A percentile compares a stretch with the other conserved stretches of the same genome.
phyloP scores from a whole-genome alignment of 64 coral and sea anemone species.

The Montipora efflorescens region DNA sequence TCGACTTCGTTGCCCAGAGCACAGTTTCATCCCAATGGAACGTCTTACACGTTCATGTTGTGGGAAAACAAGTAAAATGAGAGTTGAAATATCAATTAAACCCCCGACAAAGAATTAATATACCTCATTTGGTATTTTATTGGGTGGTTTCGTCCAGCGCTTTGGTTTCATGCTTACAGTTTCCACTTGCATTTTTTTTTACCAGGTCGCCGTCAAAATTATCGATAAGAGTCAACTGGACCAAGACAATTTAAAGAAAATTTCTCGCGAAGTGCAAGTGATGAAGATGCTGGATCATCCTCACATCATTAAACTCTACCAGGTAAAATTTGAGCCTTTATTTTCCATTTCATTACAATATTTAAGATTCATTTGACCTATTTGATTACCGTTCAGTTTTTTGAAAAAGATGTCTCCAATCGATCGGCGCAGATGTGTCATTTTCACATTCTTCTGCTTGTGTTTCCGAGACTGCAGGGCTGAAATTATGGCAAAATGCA shows the following conservation, averaged over 20 bases:
- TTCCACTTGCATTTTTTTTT: slow-evolving; percentile 45
- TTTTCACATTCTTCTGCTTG: background rate
- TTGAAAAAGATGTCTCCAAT: background rate
- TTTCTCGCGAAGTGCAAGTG: slow-evolving; percentile 97
- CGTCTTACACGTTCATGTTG: slow-evolving; percentile 44
- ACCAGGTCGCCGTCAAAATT: slow-evolving; percentile 99
- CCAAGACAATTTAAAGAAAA: slow-evolving; percentile 96
- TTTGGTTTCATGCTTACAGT: slow-evolving; percentile 44
- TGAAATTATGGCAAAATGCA: background rate
- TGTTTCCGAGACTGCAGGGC: background rate
- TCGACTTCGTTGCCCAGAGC: slow-evolving; percentile 35
- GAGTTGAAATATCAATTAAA: background rate
- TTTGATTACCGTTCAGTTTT: background rate
- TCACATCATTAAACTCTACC: slow-evolving; percentile 95
- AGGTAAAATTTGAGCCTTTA: slow-evolving; percentile 66
- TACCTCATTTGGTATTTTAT: slow-evolving; percentile 14
- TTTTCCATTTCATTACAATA: background rate
- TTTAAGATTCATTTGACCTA: background rate
- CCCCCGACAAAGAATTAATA: background rate
- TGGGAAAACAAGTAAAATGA: background rate
- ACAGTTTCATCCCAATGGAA: slow-evolving; percentile 1
- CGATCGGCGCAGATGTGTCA: slow-evolving; percentile 16
- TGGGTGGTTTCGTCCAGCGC: background rate
- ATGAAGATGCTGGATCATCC: slow-evolving; percentile 99
- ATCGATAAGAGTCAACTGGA: slow-evolving; percentile 99